Evolutionary conservation across 2,797 vertebrate genomes (phyloP).

Genomic region (Anabacerthia variegaticeps): DNA sequence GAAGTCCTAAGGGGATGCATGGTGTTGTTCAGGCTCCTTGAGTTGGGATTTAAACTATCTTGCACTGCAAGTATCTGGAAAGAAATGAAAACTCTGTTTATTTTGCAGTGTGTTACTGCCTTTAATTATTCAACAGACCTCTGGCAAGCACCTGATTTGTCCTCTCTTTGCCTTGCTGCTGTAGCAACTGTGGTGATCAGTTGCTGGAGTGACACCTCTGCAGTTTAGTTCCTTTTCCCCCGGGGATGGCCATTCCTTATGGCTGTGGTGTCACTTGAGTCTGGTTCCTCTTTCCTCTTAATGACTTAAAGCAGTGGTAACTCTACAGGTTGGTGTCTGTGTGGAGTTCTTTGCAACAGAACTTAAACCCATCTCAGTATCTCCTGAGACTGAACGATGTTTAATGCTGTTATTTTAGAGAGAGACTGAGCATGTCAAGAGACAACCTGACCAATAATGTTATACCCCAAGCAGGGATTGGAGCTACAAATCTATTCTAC

Average conservation of each 20-base stretch:
- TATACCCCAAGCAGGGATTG: neutral
- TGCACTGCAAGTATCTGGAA: neutral
- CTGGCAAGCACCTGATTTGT: neutral
- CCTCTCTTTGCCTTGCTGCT: neutral
- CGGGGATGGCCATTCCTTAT: neutral
- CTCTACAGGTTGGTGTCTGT: neutral
- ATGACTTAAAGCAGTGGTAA: neutral
- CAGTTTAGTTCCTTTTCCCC: neutral
- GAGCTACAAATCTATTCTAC: neutral
- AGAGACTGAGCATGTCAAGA: neutral
- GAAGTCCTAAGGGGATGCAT: neutral
- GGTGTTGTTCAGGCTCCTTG: neutral
- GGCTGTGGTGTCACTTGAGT: neutral
- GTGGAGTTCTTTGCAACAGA: neutral
- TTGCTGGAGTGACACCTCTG: neutral
- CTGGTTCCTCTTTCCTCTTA: neutral
- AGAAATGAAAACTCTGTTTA: neutral
- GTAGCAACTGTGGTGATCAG: neutral
- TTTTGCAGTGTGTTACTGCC: neutral
- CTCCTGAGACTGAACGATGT: neutral
- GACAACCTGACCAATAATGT: neutral
- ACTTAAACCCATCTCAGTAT: neutral
- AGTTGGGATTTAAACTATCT: neutral
- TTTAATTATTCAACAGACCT: conserved; percentile 24
- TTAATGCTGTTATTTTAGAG: neutral